Evolutionary conservation across 2,797 vertebrate genomes (phyloP).

Genomic region (Pempheris klunzingeri): DNA sequence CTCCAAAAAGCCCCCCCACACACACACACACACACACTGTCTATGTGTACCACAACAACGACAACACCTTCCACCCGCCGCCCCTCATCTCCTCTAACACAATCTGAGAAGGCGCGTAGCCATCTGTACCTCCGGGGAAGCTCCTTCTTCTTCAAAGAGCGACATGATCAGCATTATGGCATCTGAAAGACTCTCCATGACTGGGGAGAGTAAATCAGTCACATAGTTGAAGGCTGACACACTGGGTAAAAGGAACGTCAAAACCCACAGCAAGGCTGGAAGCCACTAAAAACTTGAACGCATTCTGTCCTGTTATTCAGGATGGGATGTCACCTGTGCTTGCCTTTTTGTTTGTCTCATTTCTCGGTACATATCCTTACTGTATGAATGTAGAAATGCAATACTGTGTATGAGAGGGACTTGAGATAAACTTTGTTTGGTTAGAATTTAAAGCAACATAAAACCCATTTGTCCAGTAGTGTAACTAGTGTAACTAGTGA

Average conservation of each 20-base stretch:
- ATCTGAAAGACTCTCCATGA: slow-evolving; percentile 70
- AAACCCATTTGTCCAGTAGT: not conserved
- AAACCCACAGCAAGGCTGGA: slow-evolving; percentile 60
- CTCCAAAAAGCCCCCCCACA: slow-evolving; percentile 46
- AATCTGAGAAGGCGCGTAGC: slow-evolving; percentile 71
- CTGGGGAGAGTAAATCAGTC: slow-evolving; percentile 68
- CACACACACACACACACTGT: too few species aligned
- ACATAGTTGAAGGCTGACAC: slow-evolving; percentile 54
- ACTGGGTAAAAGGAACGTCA: slow-evolving; percentile 35
- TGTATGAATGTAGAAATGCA: not conserved
- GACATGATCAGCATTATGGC: slow-evolving; percentile 76
- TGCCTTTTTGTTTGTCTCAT: slow-evolving; percentile 15
- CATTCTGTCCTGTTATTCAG: slow-evolving; percentile 34
- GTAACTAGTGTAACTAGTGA: not conserved
- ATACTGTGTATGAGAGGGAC: not conserved
- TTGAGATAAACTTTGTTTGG: slow-evolving; percentile 1
- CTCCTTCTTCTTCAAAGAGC: slow-evolving; percentile 76
- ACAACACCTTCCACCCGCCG: slow-evolving; percentile 55
- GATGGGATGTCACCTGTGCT: slow-evolving; percentile 34
- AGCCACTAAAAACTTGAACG: slow-evolving; percentile 50
- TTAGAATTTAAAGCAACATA: not conserved
- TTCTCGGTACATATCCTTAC: not conserved
- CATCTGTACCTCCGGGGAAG: slow-evolving; percentile 77
- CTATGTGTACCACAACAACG: slow-evolving; percentile 21
- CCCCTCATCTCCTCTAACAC: slow-evolving; percentile 67